Percentiles rank a stretch among this genome's conserved stretches.
phyloP scores from a whole-genome alignment of 1,140 invertebrate species.

The Drosophila lowei region DNA sequence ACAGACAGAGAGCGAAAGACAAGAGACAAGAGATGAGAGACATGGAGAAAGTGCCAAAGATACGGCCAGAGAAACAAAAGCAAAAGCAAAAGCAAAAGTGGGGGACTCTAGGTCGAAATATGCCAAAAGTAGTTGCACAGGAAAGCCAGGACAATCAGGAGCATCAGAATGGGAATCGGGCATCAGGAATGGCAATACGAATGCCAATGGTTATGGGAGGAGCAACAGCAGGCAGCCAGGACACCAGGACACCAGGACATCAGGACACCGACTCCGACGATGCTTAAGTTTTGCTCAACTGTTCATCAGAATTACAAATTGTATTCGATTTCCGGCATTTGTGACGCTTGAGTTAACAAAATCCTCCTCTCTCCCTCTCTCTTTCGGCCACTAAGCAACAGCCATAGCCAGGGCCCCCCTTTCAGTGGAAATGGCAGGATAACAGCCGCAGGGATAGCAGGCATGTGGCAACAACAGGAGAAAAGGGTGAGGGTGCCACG shows the following conservation, averaged over 20 bases:
- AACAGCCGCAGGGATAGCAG: slow-evolving; percentile 21
- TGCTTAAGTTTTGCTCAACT: slow-evolving; percentile 73
- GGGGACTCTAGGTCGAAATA: slow-evolving; percentile 50
- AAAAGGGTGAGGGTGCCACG: slow-evolving; percentile 37
- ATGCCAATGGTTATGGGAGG: slow-evolving; percentile 22
- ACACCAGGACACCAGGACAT: slow-evolving; percentile 24
- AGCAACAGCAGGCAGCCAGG: slow-evolving; percentile 38
- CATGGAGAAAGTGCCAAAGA: slow-evolving; percentile 8
- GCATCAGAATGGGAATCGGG: slow-evolving; percentile 42
- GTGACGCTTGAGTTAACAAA: slow-evolving; percentile 80
- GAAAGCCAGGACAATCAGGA: slow-evolving; percentile 50
- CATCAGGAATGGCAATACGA: slow-evolving; percentile 41
- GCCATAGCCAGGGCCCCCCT: slow-evolving; percentile 19
- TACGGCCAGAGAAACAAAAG: slow-evolving; percentile 18
- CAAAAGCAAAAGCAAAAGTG: slow-evolving; percentile 36
- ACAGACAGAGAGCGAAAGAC: background rate
- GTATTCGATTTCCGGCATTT: slow-evolving; percentile 83
- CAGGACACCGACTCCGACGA: slow-evolving; percentile 10
- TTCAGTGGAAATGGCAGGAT: slow-evolving; percentile 15
- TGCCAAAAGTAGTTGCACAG: slow-evolving; percentile 54
- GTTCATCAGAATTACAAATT: slow-evolving; percentile 82
- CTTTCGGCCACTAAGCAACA: slow-evolving; percentile 21
- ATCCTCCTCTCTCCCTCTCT: too few species aligned
- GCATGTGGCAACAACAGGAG: background rate
- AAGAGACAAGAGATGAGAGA: slow-evolving; percentile 19